These are phyloP conservation scores for Passer montanus DNA, from an alignment of 2,113 vertebrate genomes.

Conservation along the genomic window DNA sequence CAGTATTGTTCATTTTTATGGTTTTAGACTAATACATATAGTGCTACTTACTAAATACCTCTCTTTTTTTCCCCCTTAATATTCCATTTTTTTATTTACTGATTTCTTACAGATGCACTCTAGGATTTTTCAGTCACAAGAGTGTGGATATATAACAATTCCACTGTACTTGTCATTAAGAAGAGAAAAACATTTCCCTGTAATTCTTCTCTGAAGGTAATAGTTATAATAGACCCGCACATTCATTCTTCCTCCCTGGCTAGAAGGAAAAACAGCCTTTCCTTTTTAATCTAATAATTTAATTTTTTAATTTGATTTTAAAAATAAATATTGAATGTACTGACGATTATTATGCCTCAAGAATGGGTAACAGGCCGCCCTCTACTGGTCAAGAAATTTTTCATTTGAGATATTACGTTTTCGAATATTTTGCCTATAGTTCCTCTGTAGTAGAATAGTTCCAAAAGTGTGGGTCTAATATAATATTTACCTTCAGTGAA, in stretches of 20 bases:
- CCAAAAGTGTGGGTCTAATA: slow-evolving; percentile 57
- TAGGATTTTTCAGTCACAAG: background rate
- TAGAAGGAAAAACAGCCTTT: background rate
- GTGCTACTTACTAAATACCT: background rate
- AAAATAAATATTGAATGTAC: background rate
- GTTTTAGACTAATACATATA: background rate
- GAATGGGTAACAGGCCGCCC: background rate
- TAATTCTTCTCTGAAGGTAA: slow-evolving; percentile 69
- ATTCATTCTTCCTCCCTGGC: background rate
- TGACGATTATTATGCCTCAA: background rate
- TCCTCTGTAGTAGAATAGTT: background rate
- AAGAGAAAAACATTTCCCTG: slow-evolving; percentile 58
- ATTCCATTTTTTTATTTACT: slow-evolving; percentile 41
- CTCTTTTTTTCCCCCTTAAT: background rate
- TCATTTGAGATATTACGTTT: background rate
- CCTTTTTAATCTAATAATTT: background rate
- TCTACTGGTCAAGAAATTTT: slow-evolving; percentile 46
- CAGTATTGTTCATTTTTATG: background rate
- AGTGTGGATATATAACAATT: slow-evolving; percentile 51
- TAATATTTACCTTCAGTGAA: slow-evolving; percentile 60
- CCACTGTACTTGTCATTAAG: slow-evolving; percentile 34
- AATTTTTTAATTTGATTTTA: background rate
- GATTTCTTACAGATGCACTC: slow-evolving; percentile 51
- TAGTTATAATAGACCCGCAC: slow-evolving; percentile 60
- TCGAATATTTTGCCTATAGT: background rate